phyloP scores from a whole-genome alignment of 2,797 vertebrate species.

The Nothura maculosa region DNA sequence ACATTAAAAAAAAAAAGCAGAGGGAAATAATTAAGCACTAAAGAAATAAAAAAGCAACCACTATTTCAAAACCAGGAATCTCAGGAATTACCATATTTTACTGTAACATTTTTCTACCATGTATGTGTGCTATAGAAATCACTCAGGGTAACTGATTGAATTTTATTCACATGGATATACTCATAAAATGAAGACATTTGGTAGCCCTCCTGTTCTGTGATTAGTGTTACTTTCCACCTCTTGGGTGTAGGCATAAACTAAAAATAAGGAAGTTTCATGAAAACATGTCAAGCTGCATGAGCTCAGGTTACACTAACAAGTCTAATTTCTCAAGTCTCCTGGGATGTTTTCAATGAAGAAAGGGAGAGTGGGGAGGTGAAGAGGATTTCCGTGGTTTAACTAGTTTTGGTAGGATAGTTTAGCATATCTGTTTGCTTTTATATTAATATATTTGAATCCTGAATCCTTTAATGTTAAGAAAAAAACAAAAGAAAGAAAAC shows the following conservation, averaged over 20 bases:
- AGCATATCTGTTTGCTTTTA: neutral
- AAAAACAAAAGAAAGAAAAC: neutral
- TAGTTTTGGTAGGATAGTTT: neutral
- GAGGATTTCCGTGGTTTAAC: neutral
- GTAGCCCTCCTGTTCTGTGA: neutral
- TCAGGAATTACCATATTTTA: neutral
- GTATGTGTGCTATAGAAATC: neutral
- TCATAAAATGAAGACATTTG: neutral
- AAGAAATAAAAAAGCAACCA: neutral
- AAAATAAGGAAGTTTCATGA: neutral
- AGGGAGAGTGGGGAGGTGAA: neutral
- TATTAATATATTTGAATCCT: neutral
- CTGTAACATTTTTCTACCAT: neutral
- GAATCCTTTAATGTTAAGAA: neutral
- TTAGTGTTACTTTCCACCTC: neutral
- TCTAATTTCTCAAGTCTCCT: neutral
- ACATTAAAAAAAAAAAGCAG: neutral
- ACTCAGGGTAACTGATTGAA: neutral
- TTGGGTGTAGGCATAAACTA: neutral
- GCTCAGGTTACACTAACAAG: neutral
- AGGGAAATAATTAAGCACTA: neutral
- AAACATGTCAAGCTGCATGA: neutral
- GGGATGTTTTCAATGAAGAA: neutral
- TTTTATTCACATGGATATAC: neutral
- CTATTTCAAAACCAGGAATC: neutral